phyloP scores from a whole-genome alignment of 1,140 invertebrate species.

The Apocrypta bakeri region DNA sequence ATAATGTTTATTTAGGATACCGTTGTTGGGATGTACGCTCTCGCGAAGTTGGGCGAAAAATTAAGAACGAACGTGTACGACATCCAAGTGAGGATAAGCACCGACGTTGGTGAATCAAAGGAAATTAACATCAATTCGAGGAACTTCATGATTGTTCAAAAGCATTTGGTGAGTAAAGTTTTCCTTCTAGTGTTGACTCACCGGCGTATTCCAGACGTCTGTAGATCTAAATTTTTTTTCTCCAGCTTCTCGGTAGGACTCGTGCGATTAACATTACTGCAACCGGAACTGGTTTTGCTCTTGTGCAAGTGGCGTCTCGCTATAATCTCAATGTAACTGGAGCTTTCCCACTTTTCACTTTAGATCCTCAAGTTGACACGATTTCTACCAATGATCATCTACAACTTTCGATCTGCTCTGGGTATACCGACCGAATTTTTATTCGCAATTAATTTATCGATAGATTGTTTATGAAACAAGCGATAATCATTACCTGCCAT shows the following conservation, averaged over 20 bases:
- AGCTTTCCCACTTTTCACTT: constrained; percentile 90
- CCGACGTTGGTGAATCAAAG: constrained; percentile 76
- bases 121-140: constrained; percentile 80
- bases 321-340: constrained; percentile 93
- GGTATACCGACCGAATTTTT: constrained; percentile 75
- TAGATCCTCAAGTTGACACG: constrained; percentile 91
- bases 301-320: constrained; percentile 88
- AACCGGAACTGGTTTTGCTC: constrained; percentile 86
- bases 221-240: neutral
- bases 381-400: constrained; percentile 89
- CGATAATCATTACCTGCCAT: neutral
- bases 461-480: neutral
- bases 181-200: neutral
- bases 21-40: constrained; percentile 82
- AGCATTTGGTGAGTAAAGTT: constrained; percentile 75
- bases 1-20: constrained; percentile 77
- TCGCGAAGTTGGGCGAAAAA: constrained; percentile 82
- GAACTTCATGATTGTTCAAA: constrained; percentile 86
- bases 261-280: constrained; percentile 80
- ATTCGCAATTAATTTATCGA: neutral
- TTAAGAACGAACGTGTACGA: constrained; percentile 75
- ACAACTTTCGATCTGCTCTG: constrained; percentile 89
- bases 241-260: constrained; percentile 65
- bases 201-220: neutral
- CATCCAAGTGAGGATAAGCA: constrained; percentile 76